phyloP scores from a whole-genome alignment of 2,113 vertebrate species.

The Oryzias melastigma region DNA sequence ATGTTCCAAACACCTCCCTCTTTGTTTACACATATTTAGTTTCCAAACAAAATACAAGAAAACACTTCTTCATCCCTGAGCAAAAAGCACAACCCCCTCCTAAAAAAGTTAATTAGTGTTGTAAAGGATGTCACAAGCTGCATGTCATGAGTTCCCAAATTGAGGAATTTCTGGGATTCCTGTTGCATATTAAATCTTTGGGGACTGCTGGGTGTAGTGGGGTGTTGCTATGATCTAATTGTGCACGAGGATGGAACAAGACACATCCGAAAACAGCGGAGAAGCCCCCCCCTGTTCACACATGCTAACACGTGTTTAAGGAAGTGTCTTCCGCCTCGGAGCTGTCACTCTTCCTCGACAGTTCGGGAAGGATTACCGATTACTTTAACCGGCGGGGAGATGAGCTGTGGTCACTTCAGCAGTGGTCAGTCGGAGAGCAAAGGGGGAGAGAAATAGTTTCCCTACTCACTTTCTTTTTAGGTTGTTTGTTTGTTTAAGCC shows the following conservation, averaged over 20 bases:
- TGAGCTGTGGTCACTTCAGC: slow-evolving; percentile 46
- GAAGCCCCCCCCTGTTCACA: slow-evolving; percentile 44
- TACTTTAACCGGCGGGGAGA: slow-evolving; percentile 31
- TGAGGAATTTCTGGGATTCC: slow-evolving; percentile 77
- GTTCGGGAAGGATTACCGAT: slow-evolving; percentile 46
- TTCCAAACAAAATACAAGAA: neutral
- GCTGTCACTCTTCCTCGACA: slow-evolving; percentile 31
- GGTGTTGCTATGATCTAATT: slow-evolving; percentile 74
- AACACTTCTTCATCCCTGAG: neutral
- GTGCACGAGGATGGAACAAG: slow-evolving; percentile 55
- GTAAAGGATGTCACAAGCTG: slow-evolving; percentile 68
- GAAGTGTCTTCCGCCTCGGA: slow-evolving; percentile 3
- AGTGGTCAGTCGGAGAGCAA: slow-evolving; percentile 33
- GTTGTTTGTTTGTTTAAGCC: too few species aligned
- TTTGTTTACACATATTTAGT: neutral
- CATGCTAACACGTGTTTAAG: slow-evolving; percentile 31
- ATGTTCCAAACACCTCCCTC: neutral
- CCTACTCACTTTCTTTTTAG: slow-evolving; percentile 46
- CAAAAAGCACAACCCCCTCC: slow-evolving; percentile 28
- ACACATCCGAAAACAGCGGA: slow-evolving; percentile 30
- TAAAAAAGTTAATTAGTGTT: slow-evolving; percentile 56
- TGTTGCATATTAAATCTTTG: slow-evolving; percentile 76
- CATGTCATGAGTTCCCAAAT: slow-evolving; percentile 78
- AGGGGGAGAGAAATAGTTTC: slow-evolving; percentile 44
- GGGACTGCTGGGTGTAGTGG: slow-evolving; percentile 59